Conservation (phyloP, 2,888 invertebrate species). For the Cacoxenus indagator region DNA sequence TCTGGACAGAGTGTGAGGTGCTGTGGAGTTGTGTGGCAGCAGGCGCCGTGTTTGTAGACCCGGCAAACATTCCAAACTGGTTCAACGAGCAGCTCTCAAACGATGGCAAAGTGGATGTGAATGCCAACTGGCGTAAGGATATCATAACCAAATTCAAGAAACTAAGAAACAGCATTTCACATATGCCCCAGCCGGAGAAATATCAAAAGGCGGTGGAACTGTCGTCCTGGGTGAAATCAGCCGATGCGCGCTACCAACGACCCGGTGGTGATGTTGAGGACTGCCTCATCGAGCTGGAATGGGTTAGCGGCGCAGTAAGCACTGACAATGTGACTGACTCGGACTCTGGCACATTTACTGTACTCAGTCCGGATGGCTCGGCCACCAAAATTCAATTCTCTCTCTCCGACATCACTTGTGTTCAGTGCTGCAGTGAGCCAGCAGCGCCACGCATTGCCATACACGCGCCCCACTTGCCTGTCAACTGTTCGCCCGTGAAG, state of each 20-base stretch:
- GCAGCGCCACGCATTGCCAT: constrained; percentile 83
- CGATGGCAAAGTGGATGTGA: constrained; percentile 76
- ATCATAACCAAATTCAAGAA: constrained; percentile 79
- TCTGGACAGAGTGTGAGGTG: constrained; percentile 85
- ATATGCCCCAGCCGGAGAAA: constrained; percentile 72
- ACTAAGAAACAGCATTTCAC: constrained; percentile 72
- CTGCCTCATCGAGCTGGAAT: constrained; percentile 85
- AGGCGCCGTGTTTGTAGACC: constrained; percentile 84
- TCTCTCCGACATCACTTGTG: constrained; percentile 82
- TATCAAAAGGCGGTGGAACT: constrained; percentile 87
- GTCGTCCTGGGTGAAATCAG: constrained; percentile 88
- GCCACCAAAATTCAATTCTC: constrained; percentile 82
- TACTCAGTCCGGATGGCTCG: constrained; percentile 83
- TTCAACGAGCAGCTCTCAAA: constrained; percentile 74
- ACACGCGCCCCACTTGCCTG: constrained; percentile 76
- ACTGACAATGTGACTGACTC: constrained; percentile 49
- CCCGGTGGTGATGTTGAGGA: constrained; percentile 77
- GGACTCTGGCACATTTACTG: constrained; percentile 79
- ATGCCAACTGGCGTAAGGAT: constrained; percentile 82
- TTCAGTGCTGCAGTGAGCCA: constrained; percentile 85
- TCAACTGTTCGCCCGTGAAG: constrained; percentile 75
- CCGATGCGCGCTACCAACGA: constrained; percentile 80
- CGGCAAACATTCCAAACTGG: constrained; percentile 84
- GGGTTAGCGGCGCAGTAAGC: constrained; percentile 75
- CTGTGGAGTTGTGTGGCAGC: constrained; percentile 86